Base-by-base conservation (phyloP, 2,888 invertebrate genomes). In the Empis livida region DNA sequence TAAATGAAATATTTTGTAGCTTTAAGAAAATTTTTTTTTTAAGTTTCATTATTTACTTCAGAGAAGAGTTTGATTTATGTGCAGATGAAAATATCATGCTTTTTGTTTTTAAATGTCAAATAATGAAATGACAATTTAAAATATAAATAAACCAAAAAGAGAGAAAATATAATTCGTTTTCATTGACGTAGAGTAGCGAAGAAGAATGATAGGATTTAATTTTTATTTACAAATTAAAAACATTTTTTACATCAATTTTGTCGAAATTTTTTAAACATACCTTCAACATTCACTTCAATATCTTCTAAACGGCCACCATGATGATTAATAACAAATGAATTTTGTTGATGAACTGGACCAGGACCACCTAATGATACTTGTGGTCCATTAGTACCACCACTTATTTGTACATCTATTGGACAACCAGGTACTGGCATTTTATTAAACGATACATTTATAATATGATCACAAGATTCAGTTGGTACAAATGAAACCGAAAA, bases 401-500 rank as follows among this genome's bases (percentile, higher is more conserved):
- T 75, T 35, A 94, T 86, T 59, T 81, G 79, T 38, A 92, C 90
- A 54, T 86, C 79, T 54, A 94, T 84, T n/a, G 94, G 94, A 65
- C 93, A 93, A 51, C 92, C 93, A 45, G 83, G 80, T 17, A 87
- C 82, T 43, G 83, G 76, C 75, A 75, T 77, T 75, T 94, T 93
- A 71, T 97, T 99, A 71, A 99, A 99, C 50, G 93, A 92, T 52
- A 99, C 95, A 73, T 93, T 93, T 58, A 97, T 91, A 51, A 89
- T 81, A 71, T 97, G 96, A 65, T 92, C 88, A 64, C 91, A 91
- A 32, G 91, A 82, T 67, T 93, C 91, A 30, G 91, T 86, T 45
- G 97, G 96, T 53, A 93, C 84, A 69, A 97, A 99, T 58, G 94
- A 93, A 49, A 97, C 97, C 53, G 92, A 86, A 71, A 97, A 99